Conservation (phyloP, 2,888 invertebrate genomes). For the Helobdella robusta region DNA sequence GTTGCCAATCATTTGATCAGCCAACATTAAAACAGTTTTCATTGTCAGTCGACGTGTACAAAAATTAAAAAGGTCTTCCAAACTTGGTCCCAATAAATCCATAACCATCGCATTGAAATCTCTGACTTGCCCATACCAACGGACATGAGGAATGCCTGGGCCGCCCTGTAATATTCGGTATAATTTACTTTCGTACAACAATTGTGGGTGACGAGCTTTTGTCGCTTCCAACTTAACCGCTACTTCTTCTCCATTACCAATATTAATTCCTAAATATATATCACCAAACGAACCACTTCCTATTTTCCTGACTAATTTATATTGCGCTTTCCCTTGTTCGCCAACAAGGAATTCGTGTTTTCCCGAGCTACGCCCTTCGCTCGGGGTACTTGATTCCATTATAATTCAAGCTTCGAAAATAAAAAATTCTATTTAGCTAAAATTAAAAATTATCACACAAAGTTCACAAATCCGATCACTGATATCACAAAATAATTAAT, state of each 20-base stretch:
- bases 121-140: conserved; percentile 30
- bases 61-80: conserved; percentile 37
- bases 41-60: conserved; percentile 34
- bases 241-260: conserved; percentile 50
- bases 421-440: no score
- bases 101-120: conserved; percentile 37
- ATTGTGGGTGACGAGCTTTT: conserved; percentile 53
- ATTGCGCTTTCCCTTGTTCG: conserved; percentile 40
- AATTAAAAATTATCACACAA: no score
- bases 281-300: conserved; percentile 50
- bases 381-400: no score
- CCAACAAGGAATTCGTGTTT: conserved; percentile 43
- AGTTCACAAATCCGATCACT: no score
- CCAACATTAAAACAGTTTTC: conserved; percentile 37
- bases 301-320: conserved; percentile 47
- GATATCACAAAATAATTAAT: no score
- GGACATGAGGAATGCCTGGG: conserved; percentile 32
- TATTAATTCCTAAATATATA: conserved; percentile 48
- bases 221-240: conserved; percentile 53
- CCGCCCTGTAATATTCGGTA: conserved; percentile 49
- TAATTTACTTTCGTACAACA: conserved; percentile 54
- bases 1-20: conserved; percentile 37
- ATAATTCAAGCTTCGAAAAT: no score
- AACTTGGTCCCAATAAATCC: conserved; percentile 36
- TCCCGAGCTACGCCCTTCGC: no score